Evolutionary conservation across 2,113 vertebrate species (phyloP), one percentile per base, ranked within the genome.

Genomic region (Hippoglossus stenolepis): DNA sequence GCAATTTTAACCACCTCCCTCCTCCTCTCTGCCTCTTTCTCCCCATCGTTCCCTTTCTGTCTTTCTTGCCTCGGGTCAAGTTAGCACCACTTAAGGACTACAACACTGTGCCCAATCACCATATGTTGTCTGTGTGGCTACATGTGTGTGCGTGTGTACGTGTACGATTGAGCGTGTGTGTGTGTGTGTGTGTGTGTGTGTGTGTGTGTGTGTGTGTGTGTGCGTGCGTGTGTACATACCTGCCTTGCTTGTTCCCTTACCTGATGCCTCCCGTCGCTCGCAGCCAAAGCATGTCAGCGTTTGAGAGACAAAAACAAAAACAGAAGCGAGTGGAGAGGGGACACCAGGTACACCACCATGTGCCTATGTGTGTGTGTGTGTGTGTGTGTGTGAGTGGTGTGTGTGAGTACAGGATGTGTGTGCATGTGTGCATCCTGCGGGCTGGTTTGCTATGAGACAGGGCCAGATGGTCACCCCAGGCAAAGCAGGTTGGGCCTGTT

Each of bases 391-490:
- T 40, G 60, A 18, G 78, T 64, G 74, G 67, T 77, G 35, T 69
- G 58, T 56, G 71, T 70, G 61, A 59, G 84, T 79, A 43, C n/a
- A 45, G 61, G 61, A 45, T 26, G 58, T 70, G 66, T 70, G 77
- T 59, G 68, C 12, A 1, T 70, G 71, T 21, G 78, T 66, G 74
- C 72, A 40, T 82, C 79, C 87, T 89, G 80, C 87, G 77, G 93
- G 89, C 87, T 85, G 87, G n/a, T 85, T 84, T 85, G 79, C 88
- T 82, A 82, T 84, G 91, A 92, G 90, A 90, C 90, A 77, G 83
- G 90, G 84, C 94, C 94, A 94, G 92, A 94, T 95, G 94, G 93
- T 91, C 90, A 93, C 93, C 94, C 77, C 86, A 91, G 93, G 94
- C 93, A 72, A 91, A 94, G 90, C 92, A 93, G 92, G 91, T 91